Evolutionary conservation across 2,797 vertebrate genomes (phyloP), one percentile per base, ranked within the genome.

Genomic region (Takifugu ocellatus): DNA sequence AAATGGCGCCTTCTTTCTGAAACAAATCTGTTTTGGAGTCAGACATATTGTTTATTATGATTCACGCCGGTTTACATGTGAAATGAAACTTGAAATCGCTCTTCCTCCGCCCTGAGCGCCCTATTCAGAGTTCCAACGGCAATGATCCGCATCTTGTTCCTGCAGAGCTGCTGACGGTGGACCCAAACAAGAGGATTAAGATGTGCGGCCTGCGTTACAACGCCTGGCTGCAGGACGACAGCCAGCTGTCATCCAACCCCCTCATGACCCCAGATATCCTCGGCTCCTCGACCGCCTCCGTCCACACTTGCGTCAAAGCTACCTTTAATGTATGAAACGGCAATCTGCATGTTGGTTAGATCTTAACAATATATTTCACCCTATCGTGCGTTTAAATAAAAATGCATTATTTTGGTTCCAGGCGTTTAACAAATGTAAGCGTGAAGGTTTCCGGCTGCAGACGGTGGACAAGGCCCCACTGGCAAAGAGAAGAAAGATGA

Each of bases 391-490:
- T 39, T 39, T 33, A 11, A 33, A 10, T 33, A 33, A 33, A 33
- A 33, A 33, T 33, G 33, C 10, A 2, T 44, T 44, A 21, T 51
- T 45, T 47, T 44, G 39, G 1, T 53, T 7, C 11, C 76, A 99
- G 97, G 97, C 96, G 56, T 99, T 99, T 84, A 98, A 98, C 90
- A 98, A 97, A 79, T 98, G 95, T 74, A 99, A 98, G 87, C 91
- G 96, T 60, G 95, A 99, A 87, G 97, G 96, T 31, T 99, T 99
- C 84, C 95, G 94, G 72, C 93, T 99, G n/a, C 97, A 99, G 87
- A 99, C 95, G 1, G 97, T 99, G 57, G 97, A 99, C 83, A 99
- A 99, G 82, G 97, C 97, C 1, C 97, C 97, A 1, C 88, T 99
- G 65, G 97, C 97, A 12, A 99, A 99, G 87, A 92, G 97, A 75